Conservation (phyloP, 2,113 vertebrate species). For the Cyprinodon tularosa region DNA sequence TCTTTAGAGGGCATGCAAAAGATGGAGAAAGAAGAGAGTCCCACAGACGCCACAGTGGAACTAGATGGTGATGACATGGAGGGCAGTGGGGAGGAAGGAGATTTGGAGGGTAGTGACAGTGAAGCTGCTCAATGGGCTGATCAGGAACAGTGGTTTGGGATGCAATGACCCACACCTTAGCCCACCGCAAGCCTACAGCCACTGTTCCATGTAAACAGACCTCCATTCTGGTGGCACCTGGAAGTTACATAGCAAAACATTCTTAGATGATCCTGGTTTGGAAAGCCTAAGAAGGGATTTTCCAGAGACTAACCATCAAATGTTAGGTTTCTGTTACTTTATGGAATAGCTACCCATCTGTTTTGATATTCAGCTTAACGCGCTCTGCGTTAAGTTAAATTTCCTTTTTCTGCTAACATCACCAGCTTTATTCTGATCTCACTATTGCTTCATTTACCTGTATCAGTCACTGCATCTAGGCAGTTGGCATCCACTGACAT, state of each 20-base stretch:
- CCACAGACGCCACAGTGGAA: slow-evolving; percentile 94
- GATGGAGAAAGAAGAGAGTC: slow-evolving; percentile 99
- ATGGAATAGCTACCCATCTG: background rate
- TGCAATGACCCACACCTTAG: slow-evolving; percentile 84
- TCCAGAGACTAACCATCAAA: background rate
- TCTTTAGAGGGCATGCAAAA: slow-evolving; percentile 98
- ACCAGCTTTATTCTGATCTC: background rate
- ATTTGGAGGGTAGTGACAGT: slow-evolving; percentile 97
- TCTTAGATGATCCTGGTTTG: no score
- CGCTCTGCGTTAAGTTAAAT: slow-evolving; percentile 3
- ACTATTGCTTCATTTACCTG: background rate
- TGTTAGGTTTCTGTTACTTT: background rate
- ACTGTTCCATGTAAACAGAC: background rate
- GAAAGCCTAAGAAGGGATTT: background rate
- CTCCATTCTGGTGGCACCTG: background rate
- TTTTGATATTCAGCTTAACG: slow-evolving; percentile 9
- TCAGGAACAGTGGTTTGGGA: slow-evolving; percentile 98
- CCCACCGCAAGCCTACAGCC: slow-evolving; percentile 11
- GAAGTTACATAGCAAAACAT: background rate
- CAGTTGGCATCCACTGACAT: background rate
- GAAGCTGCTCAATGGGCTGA: slow-evolving; percentile 98
- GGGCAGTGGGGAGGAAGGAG: slow-evolving; percentile 96
- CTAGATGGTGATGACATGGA: slow-evolving; percentile 99
- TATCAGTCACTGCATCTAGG: background rate
- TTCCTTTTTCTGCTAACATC: background rate